phyloP scores from a whole-genome alignment of 2,797 vertebrate species.

The Streptopelia turtur region DNA sequence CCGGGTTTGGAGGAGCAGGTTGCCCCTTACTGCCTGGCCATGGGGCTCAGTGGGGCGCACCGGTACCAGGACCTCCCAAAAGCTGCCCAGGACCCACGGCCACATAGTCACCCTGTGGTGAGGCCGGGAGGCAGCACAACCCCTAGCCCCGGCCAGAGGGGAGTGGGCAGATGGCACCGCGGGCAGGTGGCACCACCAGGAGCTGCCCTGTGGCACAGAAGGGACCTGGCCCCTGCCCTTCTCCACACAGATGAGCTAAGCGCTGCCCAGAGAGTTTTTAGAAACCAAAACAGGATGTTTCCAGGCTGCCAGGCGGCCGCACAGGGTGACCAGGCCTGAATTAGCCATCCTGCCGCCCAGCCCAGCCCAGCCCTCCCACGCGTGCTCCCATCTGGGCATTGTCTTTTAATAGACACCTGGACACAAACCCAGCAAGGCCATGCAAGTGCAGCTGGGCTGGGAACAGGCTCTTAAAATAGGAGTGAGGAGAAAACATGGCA shows the following conservation, averaged over 20 bases:
- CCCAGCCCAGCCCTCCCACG: constrained; percentile 49
- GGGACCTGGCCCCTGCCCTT: not conserved
- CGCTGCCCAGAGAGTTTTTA: constrained; percentile 34
- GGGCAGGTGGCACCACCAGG: not conserved
- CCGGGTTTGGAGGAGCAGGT: fast-evolving
- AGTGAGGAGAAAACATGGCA: not conserved
- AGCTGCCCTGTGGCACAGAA: not conserved
- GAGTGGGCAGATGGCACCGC: fast-evolving
- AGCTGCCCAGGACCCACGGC: not conserved
- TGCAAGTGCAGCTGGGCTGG: constrained; percentile 29
- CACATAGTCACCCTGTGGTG: fast-evolving
- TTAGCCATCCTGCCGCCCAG: constrained; percentile 19
- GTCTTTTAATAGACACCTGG: constrained; percentile 79
- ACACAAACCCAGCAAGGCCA: constrained; percentile 65
- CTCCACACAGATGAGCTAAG: constrained; percentile 47
- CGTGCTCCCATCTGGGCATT: constrained; percentile 66
- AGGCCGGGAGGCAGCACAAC: fast-evolving
- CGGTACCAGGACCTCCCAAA: not conserved
- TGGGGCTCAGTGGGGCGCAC: not conserved
- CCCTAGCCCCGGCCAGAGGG: not conserved
- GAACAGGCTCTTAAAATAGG: constrained; percentile 69
- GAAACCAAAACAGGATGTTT: constrained; percentile 66
- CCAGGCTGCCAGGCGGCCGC: constrained; percentile 25
- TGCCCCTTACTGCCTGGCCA: not conserved
- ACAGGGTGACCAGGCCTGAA: constrained; percentile 40